A percentile compares a stretch with the other conserved stretches of the same genome.
phyloP scores from a whole-genome alignment of 2,797 vertebrate genomes.

The Mionectes olivaceus region DNA sequence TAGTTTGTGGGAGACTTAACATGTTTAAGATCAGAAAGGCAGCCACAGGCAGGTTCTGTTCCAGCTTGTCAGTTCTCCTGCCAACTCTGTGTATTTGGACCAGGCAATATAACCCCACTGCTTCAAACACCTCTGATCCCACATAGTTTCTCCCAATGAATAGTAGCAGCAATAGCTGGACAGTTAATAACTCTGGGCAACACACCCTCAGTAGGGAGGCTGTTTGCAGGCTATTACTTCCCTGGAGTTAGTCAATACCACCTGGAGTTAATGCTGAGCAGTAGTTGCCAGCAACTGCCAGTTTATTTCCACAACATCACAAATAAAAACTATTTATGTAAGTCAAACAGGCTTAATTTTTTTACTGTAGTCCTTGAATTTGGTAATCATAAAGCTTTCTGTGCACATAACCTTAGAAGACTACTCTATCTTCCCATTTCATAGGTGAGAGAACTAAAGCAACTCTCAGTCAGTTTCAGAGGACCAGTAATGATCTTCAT shows the following conservation, averaged over 20 bases:
- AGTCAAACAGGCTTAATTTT: background rate
- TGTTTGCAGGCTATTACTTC: background rate
- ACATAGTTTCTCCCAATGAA: background rate
- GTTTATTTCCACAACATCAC: background rate
- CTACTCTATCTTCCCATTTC: background rate
- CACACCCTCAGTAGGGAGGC: background rate
- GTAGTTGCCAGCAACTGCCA: background rate
- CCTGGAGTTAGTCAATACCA: background rate
- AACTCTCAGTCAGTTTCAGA: background rate
- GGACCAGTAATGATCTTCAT: background rate
- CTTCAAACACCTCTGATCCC: conserved; percentile 19
- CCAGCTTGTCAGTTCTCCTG: background rate
- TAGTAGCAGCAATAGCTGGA: background rate
- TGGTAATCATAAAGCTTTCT: background rate
- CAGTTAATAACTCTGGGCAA: background rate
- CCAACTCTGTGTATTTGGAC: background rate
- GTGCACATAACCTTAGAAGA: background rate
- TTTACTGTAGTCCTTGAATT: background rate
- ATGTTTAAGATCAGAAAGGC: conserved; percentile 15
- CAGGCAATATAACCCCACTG: background rate
- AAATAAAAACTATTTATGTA: background rate
- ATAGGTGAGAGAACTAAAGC: background rate
- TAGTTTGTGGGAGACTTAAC: background rate
- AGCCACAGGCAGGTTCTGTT: conserved; percentile 10
- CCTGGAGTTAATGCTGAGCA: background rate